Percentiles rank a stretch among this genome's conserved stretches.
phyloP scores from a whole-genome alignment of 2,797 vertebrate genomes.

The Helostoma temminkii region DNA sequence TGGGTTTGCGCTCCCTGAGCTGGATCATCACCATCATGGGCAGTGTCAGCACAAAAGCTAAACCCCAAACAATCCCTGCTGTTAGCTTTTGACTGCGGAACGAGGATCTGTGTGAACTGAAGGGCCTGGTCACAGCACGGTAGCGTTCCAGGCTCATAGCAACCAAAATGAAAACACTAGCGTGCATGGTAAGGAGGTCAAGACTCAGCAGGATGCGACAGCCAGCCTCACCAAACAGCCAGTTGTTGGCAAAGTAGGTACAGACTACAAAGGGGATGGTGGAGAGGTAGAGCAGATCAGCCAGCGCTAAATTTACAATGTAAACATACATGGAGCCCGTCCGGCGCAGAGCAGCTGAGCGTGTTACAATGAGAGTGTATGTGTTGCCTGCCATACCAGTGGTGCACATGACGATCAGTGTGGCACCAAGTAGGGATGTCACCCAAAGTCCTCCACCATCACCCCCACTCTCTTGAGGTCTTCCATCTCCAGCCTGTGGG shows the following conservation, averaged over 20 bases:
- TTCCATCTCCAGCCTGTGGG: constrained; percentile 40
- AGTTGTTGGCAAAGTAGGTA: constrained; percentile 88
- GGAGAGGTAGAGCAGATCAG: constrained; percentile 90
- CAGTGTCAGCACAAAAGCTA: constrained; percentile 81
- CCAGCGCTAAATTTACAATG: constrained; percentile 87
- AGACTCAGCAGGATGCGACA: constrained; percentile 90
- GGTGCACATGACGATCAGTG: constrained; percentile 84
- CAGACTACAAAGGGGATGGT: constrained; percentile 92
- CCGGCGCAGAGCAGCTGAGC: constrained; percentile 81
- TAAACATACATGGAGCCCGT: constrained; percentile 87
- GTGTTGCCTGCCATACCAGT: constrained; percentile 85
- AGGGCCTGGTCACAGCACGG: constrained; percentile 85
- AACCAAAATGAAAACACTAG: constrained; percentile 88
- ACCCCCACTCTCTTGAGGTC: constrained; percentile 26
- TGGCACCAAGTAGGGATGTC: constrained; percentile 79
- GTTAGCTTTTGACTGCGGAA: constrained; percentile 64
- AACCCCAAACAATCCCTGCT: constrained; percentile 81
- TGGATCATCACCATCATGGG: constrained; percentile 91
- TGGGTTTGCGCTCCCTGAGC: constrained; percentile 74
- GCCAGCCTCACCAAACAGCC: constrained; percentile 89
- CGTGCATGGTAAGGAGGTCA: constrained; percentile 91
- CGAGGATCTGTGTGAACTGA: constrained; percentile 75
- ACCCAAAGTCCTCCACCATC: constrained; percentile 74
- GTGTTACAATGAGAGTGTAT: constrained; percentile 87
- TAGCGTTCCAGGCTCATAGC: constrained; percentile 91